These are phyloP conservation scores for Drosophila melanosoma DNA, from an alignment of 2,888 invertebrate genomes.

Conservation along the genomic window DNA sequence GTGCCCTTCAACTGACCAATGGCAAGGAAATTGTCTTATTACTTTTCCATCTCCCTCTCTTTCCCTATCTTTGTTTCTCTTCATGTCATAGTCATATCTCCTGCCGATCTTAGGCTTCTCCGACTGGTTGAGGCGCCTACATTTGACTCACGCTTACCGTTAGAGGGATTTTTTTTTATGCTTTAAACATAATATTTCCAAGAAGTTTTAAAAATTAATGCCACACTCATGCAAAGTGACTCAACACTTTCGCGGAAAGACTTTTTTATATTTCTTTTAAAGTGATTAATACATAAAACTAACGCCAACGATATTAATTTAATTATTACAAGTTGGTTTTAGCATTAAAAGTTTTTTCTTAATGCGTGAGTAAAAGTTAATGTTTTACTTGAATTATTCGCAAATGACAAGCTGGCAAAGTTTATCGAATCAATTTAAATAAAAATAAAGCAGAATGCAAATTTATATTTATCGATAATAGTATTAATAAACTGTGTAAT, in stretches of 20 bases:
- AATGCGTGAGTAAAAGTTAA: not conserved
- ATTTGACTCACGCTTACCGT: constrained; percentile 67
- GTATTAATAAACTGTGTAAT: constrained; percentile 3
- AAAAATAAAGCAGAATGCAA: not conserved
- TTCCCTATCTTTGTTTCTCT: not conserved
- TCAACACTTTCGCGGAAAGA: constrained; percentile 8
- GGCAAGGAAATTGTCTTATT: not conserved
- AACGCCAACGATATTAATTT: not conserved
- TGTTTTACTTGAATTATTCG: not conserved
- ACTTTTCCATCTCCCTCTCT: not conserved
- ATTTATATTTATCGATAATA: constrained; percentile 1
- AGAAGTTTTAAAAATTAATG: constrained; percentile 58
- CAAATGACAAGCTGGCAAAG: not conserved
- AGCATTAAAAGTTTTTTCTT: not conserved
- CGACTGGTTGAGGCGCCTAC: constrained; percentile 55
- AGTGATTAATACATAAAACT: not conserved
- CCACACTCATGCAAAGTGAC: constrained; percentile 20
- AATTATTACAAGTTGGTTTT: not conserved
- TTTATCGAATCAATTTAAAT: not conserved
- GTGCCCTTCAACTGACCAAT: constrained; percentile 51
- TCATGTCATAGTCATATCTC: constrained; percentile 15
- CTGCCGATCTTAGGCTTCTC: constrained; percentile 24
- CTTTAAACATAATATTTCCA: constrained; percentile 36
- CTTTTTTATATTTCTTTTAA: not conserved
- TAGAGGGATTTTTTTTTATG: no score